phyloP scores from a whole-genome alignment of 2,113 vertebrate genomes.

The Podarcis raffonei region DNA sequence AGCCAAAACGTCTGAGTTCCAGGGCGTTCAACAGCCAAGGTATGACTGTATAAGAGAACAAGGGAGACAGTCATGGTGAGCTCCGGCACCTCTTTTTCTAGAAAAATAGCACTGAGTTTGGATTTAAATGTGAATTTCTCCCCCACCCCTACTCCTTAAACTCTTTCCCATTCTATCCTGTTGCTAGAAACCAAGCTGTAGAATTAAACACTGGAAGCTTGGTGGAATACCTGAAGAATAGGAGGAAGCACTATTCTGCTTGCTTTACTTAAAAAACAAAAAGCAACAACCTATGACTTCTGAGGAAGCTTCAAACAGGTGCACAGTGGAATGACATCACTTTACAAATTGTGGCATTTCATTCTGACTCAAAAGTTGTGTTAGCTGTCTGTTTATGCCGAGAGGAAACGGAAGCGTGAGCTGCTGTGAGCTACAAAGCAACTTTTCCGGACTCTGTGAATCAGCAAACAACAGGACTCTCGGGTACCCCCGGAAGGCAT shows the following conservation, averaged over 20 bases:
- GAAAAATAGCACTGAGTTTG: not conserved
- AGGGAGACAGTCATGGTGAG: too few relatives aligned
- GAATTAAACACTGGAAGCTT: not conserved
- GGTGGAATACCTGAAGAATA: not conserved
- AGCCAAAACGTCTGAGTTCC: too few relatives aligned
- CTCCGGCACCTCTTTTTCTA: too few relatives aligned
- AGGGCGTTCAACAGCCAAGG: too few relatives aligned
- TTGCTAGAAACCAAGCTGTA: not conserved
- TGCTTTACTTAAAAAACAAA: slow-evolving; percentile 19
- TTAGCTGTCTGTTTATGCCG: not conserved
- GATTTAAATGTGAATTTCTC: too few relatives aligned
- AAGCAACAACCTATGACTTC: slow-evolving; percentile 8
- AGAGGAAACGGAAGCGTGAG: slow-evolving; percentile 44
- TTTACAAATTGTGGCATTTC: not conserved
- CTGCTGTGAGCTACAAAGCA: slow-evolving; percentile 16
- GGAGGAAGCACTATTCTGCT: not conserved
- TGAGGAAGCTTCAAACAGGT: slow-evolving; percentile 31
- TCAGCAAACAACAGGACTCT: slow-evolving; percentile 22
- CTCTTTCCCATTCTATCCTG: not conserved
- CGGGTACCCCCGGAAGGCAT: not conserved
- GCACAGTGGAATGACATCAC: slow-evolving; percentile 19
- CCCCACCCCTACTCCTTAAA: not conserved
- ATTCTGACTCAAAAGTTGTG: slow-evolving; percentile 13
- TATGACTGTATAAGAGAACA: too few relatives aligned
- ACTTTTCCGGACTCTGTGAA: slow-evolving; percentile 44